These are phyloP conservation scores for Lycodopsis pacificus DNA, from an alignment of 2,797 vertebrate species.

Conservation along the genomic window DNA sequence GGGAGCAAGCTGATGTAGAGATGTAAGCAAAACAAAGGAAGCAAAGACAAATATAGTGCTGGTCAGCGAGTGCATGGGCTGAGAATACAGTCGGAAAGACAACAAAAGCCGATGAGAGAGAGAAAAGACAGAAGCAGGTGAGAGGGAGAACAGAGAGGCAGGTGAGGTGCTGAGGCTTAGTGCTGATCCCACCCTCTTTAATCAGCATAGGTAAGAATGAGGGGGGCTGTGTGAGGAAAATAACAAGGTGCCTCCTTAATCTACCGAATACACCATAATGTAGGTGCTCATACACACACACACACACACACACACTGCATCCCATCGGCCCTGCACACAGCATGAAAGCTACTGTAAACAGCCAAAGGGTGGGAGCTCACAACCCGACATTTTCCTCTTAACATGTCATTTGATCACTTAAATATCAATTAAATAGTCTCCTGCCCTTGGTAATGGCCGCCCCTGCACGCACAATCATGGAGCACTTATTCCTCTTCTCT, in stretches of 20 bases:
- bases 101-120: conserved; percentile 49
- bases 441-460: conserved; percentile 14
- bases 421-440: conserved; percentile 14
- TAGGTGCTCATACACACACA: conserved; percentile 2
- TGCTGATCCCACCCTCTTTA: conserved; percentile 60
- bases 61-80: conserved; percentile 27
- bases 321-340: conserved; percentile 12
- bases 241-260: conserved; percentile 67
- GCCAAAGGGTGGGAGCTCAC: conserved; percentile 10
- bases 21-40: conserved; percentile 60
- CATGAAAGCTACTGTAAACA: conserved; percentile 44
- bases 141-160: conserved; percentile 46
- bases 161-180: conserved; percentile 61
- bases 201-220: conserved; percentile 59
- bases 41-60: conserved; percentile 45
- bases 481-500: conserved; percentile 13
- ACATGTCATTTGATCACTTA: conserved; percentile 21
- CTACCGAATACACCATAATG: conserved; percentile 53
- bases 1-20: conserved; percentile 38
- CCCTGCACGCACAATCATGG: not conserved
- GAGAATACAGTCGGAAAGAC: conserved; percentile 48
- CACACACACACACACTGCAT: conserved; percentile 24
- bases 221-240: conserved; percentile 71
- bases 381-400: conserved; percentile 19
- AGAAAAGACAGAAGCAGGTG: conserved; percentile 55